Conservation (phyloP, 2,888 invertebrate species). For the Carcina quercana region DNA sequence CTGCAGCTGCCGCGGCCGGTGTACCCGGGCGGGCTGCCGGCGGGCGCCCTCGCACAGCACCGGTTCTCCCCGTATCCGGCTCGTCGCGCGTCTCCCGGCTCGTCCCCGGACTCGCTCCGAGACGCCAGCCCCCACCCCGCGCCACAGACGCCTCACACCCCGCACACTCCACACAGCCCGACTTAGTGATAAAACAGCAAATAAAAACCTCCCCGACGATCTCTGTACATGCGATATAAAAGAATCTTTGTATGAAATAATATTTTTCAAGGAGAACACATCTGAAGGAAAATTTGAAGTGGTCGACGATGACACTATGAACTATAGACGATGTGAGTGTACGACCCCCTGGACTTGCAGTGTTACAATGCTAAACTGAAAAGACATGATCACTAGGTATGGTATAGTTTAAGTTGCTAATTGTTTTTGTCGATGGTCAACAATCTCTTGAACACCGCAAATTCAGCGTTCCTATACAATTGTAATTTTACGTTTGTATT, state of each 20-base stretch:
- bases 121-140: conserved; percentile 63
- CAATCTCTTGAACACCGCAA: background rate
- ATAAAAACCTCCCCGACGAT: conserved; percentile 32
- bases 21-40: conserved; percentile 48
- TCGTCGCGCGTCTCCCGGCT: conserved; percentile 63
- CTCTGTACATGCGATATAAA: conserved; percentile 36
- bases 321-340: conserved; percentile 1
- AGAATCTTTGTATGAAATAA: conserved; percentile 32
- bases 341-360: no score
- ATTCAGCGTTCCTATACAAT: background rate
- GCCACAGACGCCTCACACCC: conserved; percentile 45
- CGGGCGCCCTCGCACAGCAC: conserved; percentile 70
- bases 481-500: conserved; percentile 8
- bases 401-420: background rate
- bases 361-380: conserved; percentile 1
- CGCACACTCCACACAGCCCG: conserved; percentile 61
- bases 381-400: conserved; percentile 2
- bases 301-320: conserved; percentile 25
- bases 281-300: conserved; percentile 20
- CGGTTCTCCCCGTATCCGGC: conserved; percentile 77
- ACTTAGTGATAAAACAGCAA: conserved; percentile 47
- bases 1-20: conserved; percentile 68
- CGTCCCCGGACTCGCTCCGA: conserved; percentile 77
- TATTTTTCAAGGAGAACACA: conserved; percentile 22
- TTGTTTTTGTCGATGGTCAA: background rate